phyloP scores from a whole-genome alignment of 2,888 invertebrate genomes.

The Orchestes rusci region DNA sequence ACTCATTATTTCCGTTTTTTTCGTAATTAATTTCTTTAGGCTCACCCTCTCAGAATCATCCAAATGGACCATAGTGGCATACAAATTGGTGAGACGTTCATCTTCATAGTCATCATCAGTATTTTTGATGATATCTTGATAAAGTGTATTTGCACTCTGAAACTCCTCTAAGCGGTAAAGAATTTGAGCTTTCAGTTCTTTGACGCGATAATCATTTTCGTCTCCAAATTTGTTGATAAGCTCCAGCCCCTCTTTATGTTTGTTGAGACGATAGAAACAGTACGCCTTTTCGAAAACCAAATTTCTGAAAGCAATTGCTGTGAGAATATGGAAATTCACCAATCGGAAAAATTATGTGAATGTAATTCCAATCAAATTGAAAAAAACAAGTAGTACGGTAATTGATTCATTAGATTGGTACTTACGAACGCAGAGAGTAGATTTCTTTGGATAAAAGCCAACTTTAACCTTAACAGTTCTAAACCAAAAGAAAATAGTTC shows the following conservation, averaged over 20 bases:
- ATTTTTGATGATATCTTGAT: constrained; percentile 86
- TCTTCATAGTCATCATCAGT: constrained; percentile 96
- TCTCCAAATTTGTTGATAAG: constrained; percentile 60
- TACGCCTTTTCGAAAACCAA: constrained; percentile 90
- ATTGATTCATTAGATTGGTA: no score
- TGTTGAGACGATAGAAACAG: constrained; percentile 85
- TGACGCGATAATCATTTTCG: constrained; percentile 51
- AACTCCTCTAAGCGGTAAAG: constrained; percentile 78
- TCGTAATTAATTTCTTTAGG: no score
- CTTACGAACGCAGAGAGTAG: no score
- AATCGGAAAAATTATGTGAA: no score
- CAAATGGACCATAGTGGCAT: constrained; percentile 83
- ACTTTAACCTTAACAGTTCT: no score
- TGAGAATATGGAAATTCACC: no score
- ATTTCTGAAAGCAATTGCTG: constrained; percentile 39
- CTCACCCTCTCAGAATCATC: no score
- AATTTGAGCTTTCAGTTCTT: constrained; percentile 83
- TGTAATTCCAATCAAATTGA: no score
- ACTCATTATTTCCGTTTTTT: no score
- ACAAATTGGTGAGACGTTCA: constrained; percentile 89
- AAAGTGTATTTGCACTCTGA: constrained; percentile 77
- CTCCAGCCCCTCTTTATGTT: constrained; percentile 74
- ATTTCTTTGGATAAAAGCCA: no score
- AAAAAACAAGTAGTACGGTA: no score
- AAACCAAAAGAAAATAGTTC: no score